Base-by-base conservation (phyloP, 2,888 invertebrate genomes). In the Cataglyphis altisquamis region DNA sequence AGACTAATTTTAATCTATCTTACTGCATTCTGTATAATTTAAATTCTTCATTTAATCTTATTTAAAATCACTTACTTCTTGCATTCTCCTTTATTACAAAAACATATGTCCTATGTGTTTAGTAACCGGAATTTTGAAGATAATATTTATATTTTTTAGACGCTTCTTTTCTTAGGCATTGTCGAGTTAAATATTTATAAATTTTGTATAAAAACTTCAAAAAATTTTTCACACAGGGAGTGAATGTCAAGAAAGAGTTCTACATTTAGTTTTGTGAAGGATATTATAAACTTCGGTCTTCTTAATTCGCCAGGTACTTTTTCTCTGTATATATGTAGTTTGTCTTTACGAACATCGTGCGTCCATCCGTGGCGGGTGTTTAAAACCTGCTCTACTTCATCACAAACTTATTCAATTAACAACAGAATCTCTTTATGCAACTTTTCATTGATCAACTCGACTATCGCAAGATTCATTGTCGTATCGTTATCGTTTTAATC, bases 231-330 rank as follows among this genome's bases (percentile, higher is more conserved):
- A 25, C 25, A 52, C 41, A 63, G 15, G 21, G 18, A 63, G 45
- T 48, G 21, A n/a, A 25, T 18, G 12, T 25, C 12, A 15, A 15
- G 45, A 52, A 45, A 74, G 45, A 36, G n/a, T n/a, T 21, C 6
- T 72, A 9, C 21, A 15, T 29, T 67, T n/a, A 39, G 15, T 45
- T 75, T 36, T 29, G 25, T 4, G 1, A 18, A 45, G 48, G 18
- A 32, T 18, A 36, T 77, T 67, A 55, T 39, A 64, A 45, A 36
- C 57, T 36, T 66, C 15, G 18, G 52, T 83, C 83, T 84, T 75
- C 75, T 72, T 74, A 83, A 86, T 63, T 29, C 48, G 75, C 62
- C 80, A 75, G 82, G 77, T 86, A 84, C 77, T 64, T 75, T 83
- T 72, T 68, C 73, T 81, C 63, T 64, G 32, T 57, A 52, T 78